Conservation (phyloP, 2,113 vertebrate species). For the Dunckerocampus dactyliophorus region DNA sequence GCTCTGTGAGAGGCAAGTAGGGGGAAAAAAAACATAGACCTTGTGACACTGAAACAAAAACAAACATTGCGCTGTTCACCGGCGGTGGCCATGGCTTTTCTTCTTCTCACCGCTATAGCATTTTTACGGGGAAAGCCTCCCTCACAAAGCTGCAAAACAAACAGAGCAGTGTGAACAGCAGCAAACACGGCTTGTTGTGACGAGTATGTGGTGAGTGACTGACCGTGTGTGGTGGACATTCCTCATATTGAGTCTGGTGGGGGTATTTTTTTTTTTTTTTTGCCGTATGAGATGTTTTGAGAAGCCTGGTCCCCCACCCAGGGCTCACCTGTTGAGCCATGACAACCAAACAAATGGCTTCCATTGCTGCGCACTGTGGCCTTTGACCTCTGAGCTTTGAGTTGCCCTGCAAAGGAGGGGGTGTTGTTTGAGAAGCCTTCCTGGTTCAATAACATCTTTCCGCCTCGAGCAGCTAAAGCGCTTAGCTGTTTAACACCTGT, state of each 20-base stretch:
- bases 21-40: constrained; percentile 31
- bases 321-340: constrained; percentile 78
- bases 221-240: constrained; percentile 64
- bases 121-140: constrained; percentile 21
- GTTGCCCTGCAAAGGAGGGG: constrained; percentile 59
- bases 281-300: constrained; percentile 65
- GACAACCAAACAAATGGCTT: constrained; percentile 78
- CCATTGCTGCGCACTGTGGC: constrained; percentile 62
- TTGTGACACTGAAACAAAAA: constrained; percentile 61
- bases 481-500: constrained; percentile 74
- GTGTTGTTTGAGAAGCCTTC: constrained; percentile 62
- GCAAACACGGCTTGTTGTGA: constrained; percentile 70
- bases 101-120: constrained; percentile 25
- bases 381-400: constrained; percentile 70
- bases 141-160: constrained; percentile 54
- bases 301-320: constrained; percentile 52
- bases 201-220: constrained; percentile 69
- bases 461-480: constrained; percentile 55
- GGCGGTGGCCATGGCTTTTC: constrained; percentile 37
- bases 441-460: constrained; percentile 71
- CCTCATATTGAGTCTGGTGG: constrained; percentile 67
- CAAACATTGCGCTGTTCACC: constrained; percentile 52
- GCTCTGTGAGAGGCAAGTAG: constrained; percentile 36
- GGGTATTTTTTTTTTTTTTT: constrained; percentile 52
- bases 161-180: constrained; percentile 40